Evolutionary conservation across 2,797 vertebrate species (phyloP), one percentile per base, ranked within the genome.

Genomic region (Ptychobarbus kaznakovi): DNA sequence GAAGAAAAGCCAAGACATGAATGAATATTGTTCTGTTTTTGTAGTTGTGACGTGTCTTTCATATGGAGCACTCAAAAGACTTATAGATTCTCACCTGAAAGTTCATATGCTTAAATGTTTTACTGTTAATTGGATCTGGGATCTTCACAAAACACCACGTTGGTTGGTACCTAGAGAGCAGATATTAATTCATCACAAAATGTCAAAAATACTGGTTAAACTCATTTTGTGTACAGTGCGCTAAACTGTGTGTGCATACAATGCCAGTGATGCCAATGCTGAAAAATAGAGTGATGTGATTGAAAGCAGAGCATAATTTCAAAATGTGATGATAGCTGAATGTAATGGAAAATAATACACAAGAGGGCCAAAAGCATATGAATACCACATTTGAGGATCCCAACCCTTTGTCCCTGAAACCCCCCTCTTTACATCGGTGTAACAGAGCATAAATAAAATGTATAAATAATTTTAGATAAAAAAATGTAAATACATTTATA

Each of bases 111-210:
- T 51, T 87, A 84, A 95, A 93, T 73, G 95, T 92, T 28, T 84
- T 83, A 89, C 95, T 95, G 83, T 95, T 95, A 69, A 89, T 66
- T 6, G 95, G 94, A 91, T 96, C 95, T 25, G 95, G 95, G 42
- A 95, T 90, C 86, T 93, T 94, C 18, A 88, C 80, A 78, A 44
- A 85, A 79, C 83, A 28, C 20, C 0, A 35, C 38, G 11, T 4
- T 42, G 3, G 35, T 40, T 1, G 32, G 3, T 69, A 90, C 3
- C 0, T 69, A 40, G 44, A 65, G 42, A 84, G 5, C 77, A 88
- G 0, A 5, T 4, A 82, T 89, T 7, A 18, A 32, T 77, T 75
- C n/a, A 44, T 2, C 28, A 49, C 18, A 77, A 49, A 65, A 38
- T n/a, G 25, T 44, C 81, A 46, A 20, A 79, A 32, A 58, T 18